A percentile compares a stretch with the other conserved stretches of the same genome.
These are phyloP conservation scores for Apis dorsata DNA, from an alignment of 1,140 invertebrate genomes.

Conservation along the genomic window DNA sequence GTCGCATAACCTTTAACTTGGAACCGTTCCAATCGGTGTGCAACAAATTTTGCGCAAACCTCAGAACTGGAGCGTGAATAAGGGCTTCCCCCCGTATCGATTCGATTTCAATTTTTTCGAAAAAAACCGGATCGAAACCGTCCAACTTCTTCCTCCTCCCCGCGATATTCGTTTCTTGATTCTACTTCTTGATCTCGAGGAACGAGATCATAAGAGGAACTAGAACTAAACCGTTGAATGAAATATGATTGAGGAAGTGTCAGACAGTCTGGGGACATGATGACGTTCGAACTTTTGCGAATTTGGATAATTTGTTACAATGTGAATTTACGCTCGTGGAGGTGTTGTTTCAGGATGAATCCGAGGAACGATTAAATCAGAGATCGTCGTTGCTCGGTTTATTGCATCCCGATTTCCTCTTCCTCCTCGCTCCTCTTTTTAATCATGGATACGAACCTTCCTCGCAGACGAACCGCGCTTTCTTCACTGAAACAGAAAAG, in stretches of 20 bases:
- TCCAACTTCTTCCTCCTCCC: too few relatives aligned
- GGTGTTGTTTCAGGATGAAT: background rate
- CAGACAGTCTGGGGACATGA: too few relatives aligned
- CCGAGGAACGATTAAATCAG: background rate
- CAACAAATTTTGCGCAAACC: conserved; percentile 55
- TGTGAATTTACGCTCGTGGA: background rate
- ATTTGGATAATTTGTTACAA: background rate
- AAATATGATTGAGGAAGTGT: too few relatives aligned
- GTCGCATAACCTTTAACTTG: conserved; percentile 55
- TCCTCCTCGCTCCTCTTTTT: background rate
- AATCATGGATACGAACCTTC: conserved; percentile 68
- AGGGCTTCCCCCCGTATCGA: conserved; percentile 31
- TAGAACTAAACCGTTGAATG: too few relatives aligned
- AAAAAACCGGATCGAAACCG: conserved; percentile 16
- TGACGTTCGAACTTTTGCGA: background rate
- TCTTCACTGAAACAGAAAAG: conserved; percentile 76
- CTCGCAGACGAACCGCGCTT: conserved; percentile 74
- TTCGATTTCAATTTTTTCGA: conserved; percentile 40
- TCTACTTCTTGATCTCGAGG: too few relatives aligned
- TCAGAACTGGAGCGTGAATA: conserved; percentile 56
- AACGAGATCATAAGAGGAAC: too few relatives aligned
- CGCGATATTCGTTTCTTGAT: too few relatives aligned
- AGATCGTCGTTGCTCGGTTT: background rate
- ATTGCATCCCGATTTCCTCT: too few relatives aligned
- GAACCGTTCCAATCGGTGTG: conserved; percentile 52